Base-by-base conservation (phyloP, 2,113 vertebrate species). In the Saiga tatarica region DNA sequence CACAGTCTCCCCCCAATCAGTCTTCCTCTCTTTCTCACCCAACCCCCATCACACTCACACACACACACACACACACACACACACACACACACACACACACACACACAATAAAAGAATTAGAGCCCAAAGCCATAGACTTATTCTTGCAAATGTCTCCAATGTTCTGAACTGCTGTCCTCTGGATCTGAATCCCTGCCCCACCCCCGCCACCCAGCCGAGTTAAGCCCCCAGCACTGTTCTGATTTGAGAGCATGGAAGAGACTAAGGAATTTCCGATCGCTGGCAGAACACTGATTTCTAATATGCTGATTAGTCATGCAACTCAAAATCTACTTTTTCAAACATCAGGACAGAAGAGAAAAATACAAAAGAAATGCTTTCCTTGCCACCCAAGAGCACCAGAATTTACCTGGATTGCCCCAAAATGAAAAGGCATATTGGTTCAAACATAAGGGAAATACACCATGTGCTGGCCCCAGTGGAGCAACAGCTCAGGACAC, bases 271-370 rank as follows among this genome's bases (percentile, higher is more conserved):
- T 74, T 88, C 96, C 3, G 3, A 79, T 86, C 16, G 64, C 11
- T 95, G 85, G 64, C 79, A 57, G 87, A 74, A 95, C 47, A 86
- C 19, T 57, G 47, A 93, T 97, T 92, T 94, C 95, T 92, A 93
- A 57, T 85, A 64, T 50, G 7, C 79, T 94, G 50, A 88, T 85
- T 25, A 78, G 16, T 81, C 87, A 62, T 17, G 11, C 71, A 78
- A 96, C 76, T 92, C 93, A 96, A 85, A 94, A 94, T 19, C 19
- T 3, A 52, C 30, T 25, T 76, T 97, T 87, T 36, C 85, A 92
- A 85, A 89, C 45, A 45, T 74, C 55, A 13, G 64, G 59, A 91
- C 14, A 79, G 50, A 60, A 28, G 33, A 17, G 7, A 59, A 78
- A 94, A 39, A 79, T 26, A 67, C 26, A 53, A 39, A 83, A 13